These are phyloP conservation scores for Proterorhinus semilunaris DNA, from an alignment of 2,113 vertebrate species.

Conservation along the genomic window DNA sequence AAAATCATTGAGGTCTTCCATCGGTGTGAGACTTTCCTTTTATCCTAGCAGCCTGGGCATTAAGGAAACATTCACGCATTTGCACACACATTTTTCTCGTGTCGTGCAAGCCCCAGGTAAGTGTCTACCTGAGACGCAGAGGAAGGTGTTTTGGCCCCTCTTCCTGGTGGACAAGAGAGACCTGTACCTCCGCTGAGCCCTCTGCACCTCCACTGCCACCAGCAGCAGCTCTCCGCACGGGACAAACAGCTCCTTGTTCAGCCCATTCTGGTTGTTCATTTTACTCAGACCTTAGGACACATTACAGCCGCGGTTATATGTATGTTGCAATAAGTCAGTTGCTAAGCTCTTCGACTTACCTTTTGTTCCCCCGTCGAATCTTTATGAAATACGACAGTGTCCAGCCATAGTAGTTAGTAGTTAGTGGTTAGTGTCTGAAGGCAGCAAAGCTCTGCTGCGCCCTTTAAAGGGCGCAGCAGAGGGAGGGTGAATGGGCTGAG, in stretches of 20 bases:
- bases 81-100: neutral
- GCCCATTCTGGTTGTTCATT: constrained; percentile 90
- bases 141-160: constrained; percentile 88
- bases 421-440: constrained; percentile 8
- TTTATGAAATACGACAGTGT: neutral
- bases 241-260: constrained; percentile 91
- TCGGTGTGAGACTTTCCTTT: no score
- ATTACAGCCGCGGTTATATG: neutral
- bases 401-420: neutral
- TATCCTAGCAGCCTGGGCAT: no score
- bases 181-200: constrained; percentile 90
- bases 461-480: neutral
- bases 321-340: neutral
- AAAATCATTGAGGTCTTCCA: no score
- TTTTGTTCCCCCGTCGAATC: neutral
- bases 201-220: constrained; percentile 88
- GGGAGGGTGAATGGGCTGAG: neutral
- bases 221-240: constrained; percentile 89
- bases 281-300: constrained; percentile 41
- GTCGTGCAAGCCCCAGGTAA: neutral
- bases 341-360: neutral
- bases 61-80: no score
- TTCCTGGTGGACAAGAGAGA: constrained; percentile 86
- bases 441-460: neutral
- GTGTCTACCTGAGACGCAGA: constrained; percentile 91